Conservation (phyloP, 2,113 vertebrate genomes). For the Oryzias melastigma region DNA sequence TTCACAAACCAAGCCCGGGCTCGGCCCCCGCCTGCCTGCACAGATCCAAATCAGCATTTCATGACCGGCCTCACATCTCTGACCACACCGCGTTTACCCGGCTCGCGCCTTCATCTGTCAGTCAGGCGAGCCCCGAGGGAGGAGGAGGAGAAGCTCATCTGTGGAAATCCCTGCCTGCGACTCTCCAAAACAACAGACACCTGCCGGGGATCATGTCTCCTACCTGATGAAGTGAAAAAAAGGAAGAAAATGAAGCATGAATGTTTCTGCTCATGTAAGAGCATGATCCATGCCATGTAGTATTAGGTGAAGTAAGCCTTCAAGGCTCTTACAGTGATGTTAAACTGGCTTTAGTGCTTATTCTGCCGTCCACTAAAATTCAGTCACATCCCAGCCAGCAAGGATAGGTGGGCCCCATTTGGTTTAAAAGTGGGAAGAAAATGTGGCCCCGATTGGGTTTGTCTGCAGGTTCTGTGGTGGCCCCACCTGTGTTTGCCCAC, state of each 20-base stretch:
- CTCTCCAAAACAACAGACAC: slow-evolving; percentile 37
- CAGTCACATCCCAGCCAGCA: too few species aligned
- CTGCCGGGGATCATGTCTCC: slow-evolving; percentile 14
- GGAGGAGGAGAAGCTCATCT: slow-evolving; percentile 25
- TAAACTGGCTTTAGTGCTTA: slow-evolving; percentile 19
- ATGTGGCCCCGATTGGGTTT: too few species aligned
- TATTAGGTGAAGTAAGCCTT: slow-evolving; percentile 34
- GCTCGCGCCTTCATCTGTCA: slow-evolving; percentile 58
- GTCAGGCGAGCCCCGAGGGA: slow-evolving; percentile 51
- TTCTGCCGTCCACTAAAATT: slow-evolving; percentile 15
- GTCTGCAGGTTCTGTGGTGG: too few species aligned
- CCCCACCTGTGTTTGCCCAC: slow-evolving; percentile 13
- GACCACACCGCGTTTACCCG: slow-evolving; percentile 51
- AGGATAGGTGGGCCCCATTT: too few species aligned
- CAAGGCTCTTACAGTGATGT: slow-evolving; percentile 27
- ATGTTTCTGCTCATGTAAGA: slow-evolving; percentile 23
- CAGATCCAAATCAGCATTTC: slow-evolving; percentile 66
- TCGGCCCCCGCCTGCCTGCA: slow-evolving; percentile 31
- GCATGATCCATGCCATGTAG: slow-evolving; percentile 26
- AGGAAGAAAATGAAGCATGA: slow-evolving; percentile 8
- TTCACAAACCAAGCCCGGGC: slow-evolving; percentile 40
- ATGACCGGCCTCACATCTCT: slow-evolving; percentile 58
- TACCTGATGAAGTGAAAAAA: slow-evolving; percentile 1
- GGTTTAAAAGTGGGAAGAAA: too few species aligned
- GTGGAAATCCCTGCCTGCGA: slow-evolving; percentile 28